Base-by-base conservation (phyloP, 2,888 invertebrate species). In the Tenthredo mesomela region DNA sequence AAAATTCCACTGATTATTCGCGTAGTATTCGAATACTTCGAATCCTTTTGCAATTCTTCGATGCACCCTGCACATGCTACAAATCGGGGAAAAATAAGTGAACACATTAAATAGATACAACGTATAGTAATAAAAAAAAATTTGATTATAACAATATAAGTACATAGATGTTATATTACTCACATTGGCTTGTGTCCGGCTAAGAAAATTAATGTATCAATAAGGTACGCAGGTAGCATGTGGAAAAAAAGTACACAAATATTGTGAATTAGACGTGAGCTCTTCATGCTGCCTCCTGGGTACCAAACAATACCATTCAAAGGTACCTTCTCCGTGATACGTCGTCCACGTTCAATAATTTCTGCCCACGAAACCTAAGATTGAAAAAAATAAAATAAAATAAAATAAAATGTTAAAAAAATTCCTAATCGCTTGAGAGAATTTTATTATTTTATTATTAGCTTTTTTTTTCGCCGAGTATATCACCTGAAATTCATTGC, bases 1-100 rank as follows among this genome's bases (percentile, higher is more conserved):
- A 92, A 98, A 98, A 90, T 97, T 96, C 98, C 98, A 98, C 87
- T 98, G 97, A 91, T 97, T 97, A 92, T 97, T 97, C 0, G 98
- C 98, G 93, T 98, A 98, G 92, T 98, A 98, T 91, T 98, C 97
- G 90, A 98, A 97, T 0, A 97, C 97, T 90, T 97, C 97, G 90
- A 98, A 97, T 0, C 98, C 97, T 94, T 97, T 97, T 87, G 95
- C 95, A 89, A 98, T 97, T 75, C 97, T 96, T 85, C 96, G 96
- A 88, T 98, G 98, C 1, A 98, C 96, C 80, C 96, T 95, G 90
- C 97, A 96, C 91, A 98, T 94, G 43, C 98, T 98, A 92, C 0
- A 93, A 91, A 58, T 43, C 65, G 77, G 86, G 65, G 84, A 29
- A 86, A 86, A 43, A 33, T 71, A 67, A 33, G 6, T 18, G 10